These are phyloP conservation scores for Taxidea taxus DNA, from an alignment of 2,113 vertebrate genomes.

Conservation along the genomic window DNA sequence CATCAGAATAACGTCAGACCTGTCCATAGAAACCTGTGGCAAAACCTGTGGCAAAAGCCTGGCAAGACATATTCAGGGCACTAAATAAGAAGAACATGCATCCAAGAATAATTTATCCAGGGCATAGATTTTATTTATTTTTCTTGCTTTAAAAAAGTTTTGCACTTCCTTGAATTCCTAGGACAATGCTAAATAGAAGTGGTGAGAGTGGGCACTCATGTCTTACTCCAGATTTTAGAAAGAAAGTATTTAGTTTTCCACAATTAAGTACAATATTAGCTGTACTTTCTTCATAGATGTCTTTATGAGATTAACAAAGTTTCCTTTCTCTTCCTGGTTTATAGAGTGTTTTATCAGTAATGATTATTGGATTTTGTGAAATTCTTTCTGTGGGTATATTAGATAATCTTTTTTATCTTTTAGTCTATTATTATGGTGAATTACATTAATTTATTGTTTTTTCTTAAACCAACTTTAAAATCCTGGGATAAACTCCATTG, in stretches of 20 bases:
- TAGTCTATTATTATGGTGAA: background rate
- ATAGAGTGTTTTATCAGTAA: background rate
- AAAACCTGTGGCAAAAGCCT: too few species aligned
- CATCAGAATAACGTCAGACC: too few species aligned
- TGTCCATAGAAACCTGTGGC: too few species aligned
- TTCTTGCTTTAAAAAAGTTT: background rate
- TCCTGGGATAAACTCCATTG: background rate
- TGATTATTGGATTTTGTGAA: background rate
- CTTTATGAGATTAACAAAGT: background rate
- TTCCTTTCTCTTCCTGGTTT: background rate
- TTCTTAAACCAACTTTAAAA: background rate
- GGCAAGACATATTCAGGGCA: too few species aligned
- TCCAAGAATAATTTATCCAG: too few species aligned
- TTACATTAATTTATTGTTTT: background rate
- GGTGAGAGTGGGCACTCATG: rapidly evolving
- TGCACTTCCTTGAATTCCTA: background rate
- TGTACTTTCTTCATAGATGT: background rate
- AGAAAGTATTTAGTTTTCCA: background rate
- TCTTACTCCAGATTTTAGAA: background rate
- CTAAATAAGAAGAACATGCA: too few species aligned
- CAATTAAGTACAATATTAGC: background rate
- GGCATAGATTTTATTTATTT: background rate
- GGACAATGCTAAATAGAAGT: background rate
- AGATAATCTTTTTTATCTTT: background rate
- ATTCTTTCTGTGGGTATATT: background rate